phyloP scores from a whole-genome alignment of 2,113 vertebrate genomes.

The Phodopus roborovskii region DNA sequence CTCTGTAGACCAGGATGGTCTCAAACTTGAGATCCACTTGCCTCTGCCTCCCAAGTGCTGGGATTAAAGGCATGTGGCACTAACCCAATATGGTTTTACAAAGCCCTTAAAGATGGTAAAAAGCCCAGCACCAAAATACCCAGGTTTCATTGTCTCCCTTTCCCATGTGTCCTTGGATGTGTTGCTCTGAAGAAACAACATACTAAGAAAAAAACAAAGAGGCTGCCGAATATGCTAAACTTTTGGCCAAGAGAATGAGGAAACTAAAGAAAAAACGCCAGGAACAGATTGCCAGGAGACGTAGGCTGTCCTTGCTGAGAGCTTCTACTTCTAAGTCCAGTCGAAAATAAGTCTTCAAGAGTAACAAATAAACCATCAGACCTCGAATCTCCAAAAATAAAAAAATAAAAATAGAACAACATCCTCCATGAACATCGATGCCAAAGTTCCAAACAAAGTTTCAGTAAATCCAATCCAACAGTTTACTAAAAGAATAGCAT shows the following conservation, averaged over 20 bases:
- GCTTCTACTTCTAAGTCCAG: background rate
- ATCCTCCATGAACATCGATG: background rate
- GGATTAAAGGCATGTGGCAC: too few species aligned
- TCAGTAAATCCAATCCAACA: constrained; percentile 19
- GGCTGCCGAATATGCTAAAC: background rate
- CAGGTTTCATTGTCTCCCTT: background rate
- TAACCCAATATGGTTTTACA: background rate
- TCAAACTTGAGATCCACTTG: too few species aligned
- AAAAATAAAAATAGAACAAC: background rate
- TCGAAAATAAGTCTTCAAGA: background rate
- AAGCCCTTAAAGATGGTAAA: background rate
- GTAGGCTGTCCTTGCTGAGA: background rate
- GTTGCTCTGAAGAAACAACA: background rate
- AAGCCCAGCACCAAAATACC: background rate
- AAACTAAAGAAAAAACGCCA: background rate
- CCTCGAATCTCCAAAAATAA: background rate
- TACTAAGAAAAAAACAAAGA: background rate
- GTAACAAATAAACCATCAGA: background rate
- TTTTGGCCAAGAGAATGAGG: background rate
- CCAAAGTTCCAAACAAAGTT: constrained; percentile 42
- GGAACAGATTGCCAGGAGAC: background rate
- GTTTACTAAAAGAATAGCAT: constrained; percentile 7
- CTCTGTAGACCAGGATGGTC: too few species aligned
- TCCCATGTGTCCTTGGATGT: background rate
- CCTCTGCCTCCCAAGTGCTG: too few species aligned